Evolutionary conservation across 30 jellyfish, hydroid and myxozoan species (phyloP).

Genomic region (Aurelia sp.): DNA sequence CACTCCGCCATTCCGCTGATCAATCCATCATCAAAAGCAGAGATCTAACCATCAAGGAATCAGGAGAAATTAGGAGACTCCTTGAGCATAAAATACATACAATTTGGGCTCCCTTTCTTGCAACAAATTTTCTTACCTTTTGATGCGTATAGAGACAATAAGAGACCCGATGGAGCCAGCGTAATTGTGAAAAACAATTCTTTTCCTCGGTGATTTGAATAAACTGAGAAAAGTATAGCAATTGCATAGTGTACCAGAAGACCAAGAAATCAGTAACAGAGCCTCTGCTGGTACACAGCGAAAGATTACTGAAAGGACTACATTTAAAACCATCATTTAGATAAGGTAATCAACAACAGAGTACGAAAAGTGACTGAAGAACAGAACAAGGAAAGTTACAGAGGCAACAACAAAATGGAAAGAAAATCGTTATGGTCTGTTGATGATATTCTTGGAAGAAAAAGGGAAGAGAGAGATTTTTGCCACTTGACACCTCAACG

Average conservation of each 20-base stretch:
- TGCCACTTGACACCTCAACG: not conserved
- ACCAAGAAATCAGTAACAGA: too few relatives aligned
- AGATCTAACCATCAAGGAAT: too few relatives aligned
- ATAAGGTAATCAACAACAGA: too few relatives aligned
- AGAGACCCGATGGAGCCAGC: not conserved
- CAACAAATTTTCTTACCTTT: not conserved
- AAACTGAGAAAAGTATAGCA: not conserved
- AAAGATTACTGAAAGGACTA: too few relatives aligned
- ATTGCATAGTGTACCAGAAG: too few relatives aligned
- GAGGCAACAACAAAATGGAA: not conserved
- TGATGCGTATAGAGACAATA: not conserved
- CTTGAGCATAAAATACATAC: too few relatives aligned
- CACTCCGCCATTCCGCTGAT: too few relatives aligned
- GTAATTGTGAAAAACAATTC: not conserved
- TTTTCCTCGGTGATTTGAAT: not conserved
- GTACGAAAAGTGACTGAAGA: not conserved
- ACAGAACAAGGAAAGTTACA: not conserved
- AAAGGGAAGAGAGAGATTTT: not conserved
- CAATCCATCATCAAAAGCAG: too few relatives aligned
- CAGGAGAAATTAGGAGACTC: too few relatives aligned
- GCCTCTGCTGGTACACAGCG: too few relatives aligned
- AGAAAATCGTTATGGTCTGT: slow-evolving; percentile 21
- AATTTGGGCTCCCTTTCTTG: too few relatives aligned
- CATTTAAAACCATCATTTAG: too few relatives aligned
- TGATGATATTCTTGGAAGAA: slow-evolving; percentile 14